Evolutionary conservation across 2,888 invertebrate species (phyloP).

Genomic region (Priocnemis perturbator): DNA sequence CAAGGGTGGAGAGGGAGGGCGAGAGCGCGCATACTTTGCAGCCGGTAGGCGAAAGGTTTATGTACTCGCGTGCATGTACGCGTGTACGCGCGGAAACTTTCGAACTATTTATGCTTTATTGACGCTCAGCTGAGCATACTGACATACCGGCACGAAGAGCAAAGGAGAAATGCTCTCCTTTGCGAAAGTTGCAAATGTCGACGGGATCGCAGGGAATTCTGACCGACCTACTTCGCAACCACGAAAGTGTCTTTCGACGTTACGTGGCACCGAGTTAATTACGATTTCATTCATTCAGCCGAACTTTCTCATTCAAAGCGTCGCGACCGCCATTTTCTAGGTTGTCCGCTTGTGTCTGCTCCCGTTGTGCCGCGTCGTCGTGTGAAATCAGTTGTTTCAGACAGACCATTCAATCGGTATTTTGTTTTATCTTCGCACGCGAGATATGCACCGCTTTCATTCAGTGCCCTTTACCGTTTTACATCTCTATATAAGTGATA

Average conservation of each 20-base stretch:
- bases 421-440: no score
- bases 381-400: no score
- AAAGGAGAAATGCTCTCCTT: slow-evolving; percentile 30
- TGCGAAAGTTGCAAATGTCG: slow-evolving; percentile 27
- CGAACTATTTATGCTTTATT: slow-evolving; percentile 51
- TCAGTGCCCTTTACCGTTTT: no score
- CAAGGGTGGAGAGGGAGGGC: no score
- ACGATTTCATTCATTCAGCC: slow-evolving; percentile 23
- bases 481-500: no score
- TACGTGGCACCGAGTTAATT: slow-evolving; percentile 23
- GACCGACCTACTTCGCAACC: slow-evolving; percentile 28
- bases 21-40: no score
- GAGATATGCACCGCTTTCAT: no score
- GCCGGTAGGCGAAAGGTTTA: slow-evolving; percentile 12
- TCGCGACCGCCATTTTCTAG: neutral
- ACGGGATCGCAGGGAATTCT: slow-evolving; percentile 23
- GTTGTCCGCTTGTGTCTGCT: no score
- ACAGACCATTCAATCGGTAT: no score
- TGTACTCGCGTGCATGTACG: slow-evolving; percentile 20
- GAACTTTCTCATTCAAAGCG: slow-evolving; percentile 25
- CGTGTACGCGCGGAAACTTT: slow-evolving; percentile 28
- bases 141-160: slow-evolving; percentile 40
- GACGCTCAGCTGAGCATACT: slow-evolving; percentile 44
- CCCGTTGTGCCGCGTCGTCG: no score
- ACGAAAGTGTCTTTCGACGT: slow-evolving; percentile 15